Conservation (phyloP, 2,888 invertebrate species). For the Diogma glabrata region DNA sequence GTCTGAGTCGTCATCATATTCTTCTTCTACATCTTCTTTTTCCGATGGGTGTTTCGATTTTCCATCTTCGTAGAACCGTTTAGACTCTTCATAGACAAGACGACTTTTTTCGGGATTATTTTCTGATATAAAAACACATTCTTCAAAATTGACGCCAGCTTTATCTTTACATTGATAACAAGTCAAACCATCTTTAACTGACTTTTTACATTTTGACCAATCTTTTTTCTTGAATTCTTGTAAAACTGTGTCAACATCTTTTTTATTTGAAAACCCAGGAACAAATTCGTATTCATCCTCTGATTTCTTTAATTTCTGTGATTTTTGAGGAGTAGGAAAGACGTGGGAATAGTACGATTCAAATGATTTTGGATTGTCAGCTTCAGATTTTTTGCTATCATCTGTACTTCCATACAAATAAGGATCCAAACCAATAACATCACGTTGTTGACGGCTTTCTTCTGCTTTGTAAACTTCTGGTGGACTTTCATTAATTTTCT, state of each 20-base stretch:
- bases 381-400: not conserved
- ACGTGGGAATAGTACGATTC: constrained; percentile 13
- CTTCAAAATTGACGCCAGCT: constrained; percentile 59
- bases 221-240: constrained; percentile 64
- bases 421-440: constrained; percentile 17
- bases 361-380: constrained; percentile 4
- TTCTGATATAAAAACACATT: constrained; percentile 65
- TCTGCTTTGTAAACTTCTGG: not conserved
- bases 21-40: not conserved
- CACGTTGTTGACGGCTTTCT: constrained; percentile 11
- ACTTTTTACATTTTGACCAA: constrained; percentile 57
- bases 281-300: constrained; percentile 33
- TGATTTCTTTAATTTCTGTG: not conserved
- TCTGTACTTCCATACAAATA: constrained; percentile 15
- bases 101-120: constrained; percentile 26
- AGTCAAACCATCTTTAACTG: constrained; percentile 61
- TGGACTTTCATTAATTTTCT: too few species aligned
- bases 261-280: constrained; percentile 44
- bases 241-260: constrained; percentile 56
- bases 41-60: not conserved
- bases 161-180: constrained; percentile 62
- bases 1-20: not conserved
- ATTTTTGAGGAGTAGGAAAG: constrained; percentile 7
- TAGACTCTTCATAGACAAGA: constrained; percentile 4
- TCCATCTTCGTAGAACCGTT: constrained; percentile 2